These are phyloP conservation scores for Limenitis camilla DNA, from an alignment of 2,888 invertebrate species.

Conservation along the genomic window DNA sequence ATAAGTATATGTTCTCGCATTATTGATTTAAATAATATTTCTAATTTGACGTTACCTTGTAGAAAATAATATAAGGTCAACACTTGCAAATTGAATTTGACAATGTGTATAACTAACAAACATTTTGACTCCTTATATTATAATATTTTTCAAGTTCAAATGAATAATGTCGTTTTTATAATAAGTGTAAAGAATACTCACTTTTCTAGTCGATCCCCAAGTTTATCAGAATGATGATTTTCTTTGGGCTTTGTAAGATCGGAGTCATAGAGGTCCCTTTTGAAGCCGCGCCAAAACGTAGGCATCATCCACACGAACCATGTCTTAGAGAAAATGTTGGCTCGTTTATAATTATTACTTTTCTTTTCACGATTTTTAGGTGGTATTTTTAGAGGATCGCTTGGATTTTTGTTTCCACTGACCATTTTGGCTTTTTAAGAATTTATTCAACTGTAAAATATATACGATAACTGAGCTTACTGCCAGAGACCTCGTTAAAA, in stretches of 20 bases:
- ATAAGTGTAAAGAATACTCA: conserved; percentile 41
- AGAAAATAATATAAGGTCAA: conserved; percentile 34
- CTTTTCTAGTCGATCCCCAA: conserved; percentile 78
- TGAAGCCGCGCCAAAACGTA: conserved; percentile 75
- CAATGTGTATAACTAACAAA: conserved; percentile 15
- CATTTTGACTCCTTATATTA: not conserved
- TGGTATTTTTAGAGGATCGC: conserved; percentile 59
- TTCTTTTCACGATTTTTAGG: conserved; percentile 67
- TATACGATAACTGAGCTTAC: not conserved
- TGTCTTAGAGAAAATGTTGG: conserved; percentile 57
- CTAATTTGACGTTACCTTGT: conserved; percentile 39
- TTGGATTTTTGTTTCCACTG: conserved; percentile 63
- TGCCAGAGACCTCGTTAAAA: conserved; percentile 30
- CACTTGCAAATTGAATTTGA: conserved; percentile 28
- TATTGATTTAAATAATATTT: conserved; percentile 3
- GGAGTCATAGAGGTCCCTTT: conserved; percentile 76
- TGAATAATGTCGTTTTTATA: not conserved
- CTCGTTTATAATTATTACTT: conserved; percentile 60
- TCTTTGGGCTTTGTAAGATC: conserved; percentile 82
- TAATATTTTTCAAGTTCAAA: not conserved
- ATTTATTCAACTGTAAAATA: conserved; percentile 12
- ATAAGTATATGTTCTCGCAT: not conserved
- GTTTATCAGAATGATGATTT: conserved; percentile 76
- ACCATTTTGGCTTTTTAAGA: conserved; percentile 51
- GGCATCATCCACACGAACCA: conserved; percentile 74